These are phyloP conservation scores for Charadrius vociferus DNA, from an alignment of 2,113 vertebrate genomes.

Conservation along the genomic window DNA sequence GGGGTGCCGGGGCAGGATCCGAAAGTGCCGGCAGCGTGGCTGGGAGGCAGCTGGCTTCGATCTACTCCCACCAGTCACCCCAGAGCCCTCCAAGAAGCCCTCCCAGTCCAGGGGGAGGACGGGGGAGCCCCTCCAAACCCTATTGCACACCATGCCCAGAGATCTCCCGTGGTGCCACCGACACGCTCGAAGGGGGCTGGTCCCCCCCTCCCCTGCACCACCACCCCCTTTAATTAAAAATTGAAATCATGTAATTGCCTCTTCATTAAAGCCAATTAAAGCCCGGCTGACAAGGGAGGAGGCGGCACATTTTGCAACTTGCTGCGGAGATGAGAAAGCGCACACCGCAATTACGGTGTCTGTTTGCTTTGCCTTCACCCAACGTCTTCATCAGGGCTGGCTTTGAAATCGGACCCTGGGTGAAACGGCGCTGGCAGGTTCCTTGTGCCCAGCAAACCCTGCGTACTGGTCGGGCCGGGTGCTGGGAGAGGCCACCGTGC, in stretches of 20 bases:
- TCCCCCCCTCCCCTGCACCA: not conserved
- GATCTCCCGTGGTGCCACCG: not conserved
- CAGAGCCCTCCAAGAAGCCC: not conserved
- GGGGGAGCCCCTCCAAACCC: not conserved
- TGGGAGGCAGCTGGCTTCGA: not conserved
- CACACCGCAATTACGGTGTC: slow-evolving; percentile 7
- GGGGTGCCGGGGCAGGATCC: not conserved
- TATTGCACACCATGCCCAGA: not conserved
- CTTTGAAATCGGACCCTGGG: slow-evolving; percentile 1
- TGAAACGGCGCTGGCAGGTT: not conserved
- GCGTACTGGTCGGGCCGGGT: not conserved
- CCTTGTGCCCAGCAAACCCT: not conserved
- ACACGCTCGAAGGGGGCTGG: not conserved
- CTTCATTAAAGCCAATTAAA: slow-evolving; percentile 60
- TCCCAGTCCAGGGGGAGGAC: not conserved
- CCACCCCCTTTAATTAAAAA: slow-evolving; percentile 50
- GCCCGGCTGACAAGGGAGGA: slow-evolving; percentile 42
- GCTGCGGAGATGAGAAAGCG: not conserved
- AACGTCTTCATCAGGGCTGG: not conserved
- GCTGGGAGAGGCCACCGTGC: not conserved
- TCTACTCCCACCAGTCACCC: not conserved
- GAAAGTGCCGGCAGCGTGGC: not conserved
- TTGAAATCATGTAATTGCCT: slow-evolving; percentile 51
- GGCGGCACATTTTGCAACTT: slow-evolving; percentile 57
- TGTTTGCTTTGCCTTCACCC: slow-evolving; percentile 40